phyloP scores from a whole-genome alignment of 92 coral and sea anemone species.

The Porites evermanni region DNA sequence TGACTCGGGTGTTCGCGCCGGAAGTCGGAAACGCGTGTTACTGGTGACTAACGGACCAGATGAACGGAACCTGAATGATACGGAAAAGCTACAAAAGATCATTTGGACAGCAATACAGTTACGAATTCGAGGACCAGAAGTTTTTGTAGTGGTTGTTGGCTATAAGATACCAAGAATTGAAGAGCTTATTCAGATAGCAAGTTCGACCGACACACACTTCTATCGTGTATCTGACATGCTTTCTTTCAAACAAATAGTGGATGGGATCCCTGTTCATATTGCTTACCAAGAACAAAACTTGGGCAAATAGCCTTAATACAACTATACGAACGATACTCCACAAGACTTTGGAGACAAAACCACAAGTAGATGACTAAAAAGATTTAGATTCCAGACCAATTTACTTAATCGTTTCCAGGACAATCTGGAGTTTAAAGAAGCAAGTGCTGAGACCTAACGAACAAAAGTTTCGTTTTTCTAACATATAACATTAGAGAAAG shows the following conservation, averaged over 20 bases:
- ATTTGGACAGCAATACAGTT: constrained; percentile 53
- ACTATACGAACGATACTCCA: background rate
- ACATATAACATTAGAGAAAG: too few species aligned
- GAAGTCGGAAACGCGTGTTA: constrained; percentile 66
- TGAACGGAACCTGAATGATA: constrained; percentile 48
- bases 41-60: constrained; percentile 83
- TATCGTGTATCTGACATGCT: constrained; percentile 70
- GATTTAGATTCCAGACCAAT: too few species aligned
- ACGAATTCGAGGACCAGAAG: constrained; percentile 57
- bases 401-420: too few species aligned
- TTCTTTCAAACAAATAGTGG: constrained; percentile 58
- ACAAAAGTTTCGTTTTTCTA: too few species aligned
- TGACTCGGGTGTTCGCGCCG: constrained; percentile 51
- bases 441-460: too few species aligned
- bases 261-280: constrained; percentile 56
- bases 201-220: constrained; percentile 72
- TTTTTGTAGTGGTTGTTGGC: constrained; percentile 84
- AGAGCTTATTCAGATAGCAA: constrained; percentile 76
- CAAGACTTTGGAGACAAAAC: background rate
- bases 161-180: constrained; percentile 60
- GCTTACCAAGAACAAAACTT: constrained; percentile 16
- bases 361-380: too few species aligned
- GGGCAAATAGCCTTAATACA: background rate
- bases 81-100: constrained; percentile 27
- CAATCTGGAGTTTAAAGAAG: too few species aligned